A percentile compares a stretch with the other conserved stretches of the same genome.
Evolutionary conservation across 2,797 vertebrate genomes (phyloP).

Genomic region (Melanogrammus aeglefinus): DNA sequence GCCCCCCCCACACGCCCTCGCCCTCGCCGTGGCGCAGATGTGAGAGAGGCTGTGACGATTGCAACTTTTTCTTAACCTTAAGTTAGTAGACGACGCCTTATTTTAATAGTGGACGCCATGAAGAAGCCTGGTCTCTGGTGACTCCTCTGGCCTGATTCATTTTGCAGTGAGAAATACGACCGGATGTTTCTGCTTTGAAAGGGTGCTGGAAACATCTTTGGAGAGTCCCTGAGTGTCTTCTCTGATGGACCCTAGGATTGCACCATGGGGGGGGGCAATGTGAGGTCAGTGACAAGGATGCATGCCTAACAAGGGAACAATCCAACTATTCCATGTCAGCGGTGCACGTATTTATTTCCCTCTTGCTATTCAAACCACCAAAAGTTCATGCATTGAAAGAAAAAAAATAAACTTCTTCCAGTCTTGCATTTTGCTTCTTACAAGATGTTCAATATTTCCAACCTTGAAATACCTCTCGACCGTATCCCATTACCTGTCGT

Average conservation of each 20-base stretch:
- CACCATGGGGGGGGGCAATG: slow-evolving; percentile 35
- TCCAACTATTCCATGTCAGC: slow-evolving; percentile 53
- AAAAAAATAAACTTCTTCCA: slow-evolving; percentile 21
- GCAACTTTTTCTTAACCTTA: not conserved
- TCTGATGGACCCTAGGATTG: slow-evolving; percentile 25
- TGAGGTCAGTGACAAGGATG: slow-evolving; percentile 46
- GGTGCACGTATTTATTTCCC: slow-evolving; percentile 51
- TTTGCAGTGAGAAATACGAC: slow-evolving; percentile 42
- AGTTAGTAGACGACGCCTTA: not conserved
- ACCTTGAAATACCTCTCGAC: slow-evolving; percentile 43
- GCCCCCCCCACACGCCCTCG: slow-evolving; percentile 29
- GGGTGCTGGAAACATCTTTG: not conserved
- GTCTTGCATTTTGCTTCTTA: slow-evolving; percentile 35
- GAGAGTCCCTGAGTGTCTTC: slow-evolving; percentile 12
- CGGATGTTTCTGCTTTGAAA: slow-evolving; percentile 25
- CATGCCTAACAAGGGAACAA: slow-evolving; percentile 33
- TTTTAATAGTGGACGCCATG: slow-evolving; percentile 41
- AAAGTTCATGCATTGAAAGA: slow-evolving; percentile 19
- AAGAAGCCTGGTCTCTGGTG: slow-evolving; percentile 29
- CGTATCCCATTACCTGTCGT: slow-evolving; percentile 52
- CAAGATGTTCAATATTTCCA: slow-evolving; percentile 53
- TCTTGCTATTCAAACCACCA: slow-evolving; percentile 29
- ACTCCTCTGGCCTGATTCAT: slow-evolving; percentile 33
- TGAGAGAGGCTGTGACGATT: slow-evolving; percentile 28
- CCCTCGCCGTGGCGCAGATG: slow-evolving; percentile 44